Conservation (phyloP, 2,888 invertebrate species). For the Myopa testacea region DNA sequence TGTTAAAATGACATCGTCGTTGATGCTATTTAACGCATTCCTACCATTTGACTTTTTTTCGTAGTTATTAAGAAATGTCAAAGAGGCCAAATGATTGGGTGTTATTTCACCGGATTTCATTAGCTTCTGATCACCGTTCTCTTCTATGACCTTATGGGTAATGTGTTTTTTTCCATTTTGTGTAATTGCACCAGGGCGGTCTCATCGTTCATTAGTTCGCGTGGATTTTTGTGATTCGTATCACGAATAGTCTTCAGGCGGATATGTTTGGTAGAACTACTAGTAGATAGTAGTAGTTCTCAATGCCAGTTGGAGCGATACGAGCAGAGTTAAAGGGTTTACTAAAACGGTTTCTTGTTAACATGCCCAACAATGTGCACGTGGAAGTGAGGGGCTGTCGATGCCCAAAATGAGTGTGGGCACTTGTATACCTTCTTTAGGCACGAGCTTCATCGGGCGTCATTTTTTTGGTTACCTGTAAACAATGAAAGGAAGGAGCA, state of each 20-base stretch:
- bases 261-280: constrained; percentile 83
- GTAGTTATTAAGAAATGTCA: constrained; percentile 71
- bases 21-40: constrained; percentile 50
- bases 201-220: constrained; percentile 91
- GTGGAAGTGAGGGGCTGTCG: constrained; percentile 92
- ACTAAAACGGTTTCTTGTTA: constrained; percentile 94
- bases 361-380: constrained; percentile 94
- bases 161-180: constrained; percentile 92
- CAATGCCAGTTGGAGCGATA: constrained; percentile 97
- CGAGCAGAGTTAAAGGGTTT: constrained; percentile 82
- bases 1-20: constrained; percentile 62
- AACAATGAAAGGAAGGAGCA: constrained; percentile 44
- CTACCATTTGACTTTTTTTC: constrained; percentile 60
- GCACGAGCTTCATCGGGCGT: constrained; percentile 76
- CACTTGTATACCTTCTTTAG: constrained; percentile 89
- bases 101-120: constrained; percentile 69
- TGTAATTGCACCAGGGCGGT: constrained; percentile 89
- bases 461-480: constrained; percentile 71
- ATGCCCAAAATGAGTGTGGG: constrained; percentile 92
- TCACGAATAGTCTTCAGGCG: constrained; percentile 88
- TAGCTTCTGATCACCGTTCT: constrained; percentile 68
- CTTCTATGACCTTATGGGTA: constrained; percentile 75
- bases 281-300: constrained; percentile 75
- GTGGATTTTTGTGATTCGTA: constrained; percentile 82
- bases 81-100: constrained; percentile 69